Base-by-base conservation (phyloP, 2,797 vertebrate genomes). In the Aeoliscus strigatus region DNA sequence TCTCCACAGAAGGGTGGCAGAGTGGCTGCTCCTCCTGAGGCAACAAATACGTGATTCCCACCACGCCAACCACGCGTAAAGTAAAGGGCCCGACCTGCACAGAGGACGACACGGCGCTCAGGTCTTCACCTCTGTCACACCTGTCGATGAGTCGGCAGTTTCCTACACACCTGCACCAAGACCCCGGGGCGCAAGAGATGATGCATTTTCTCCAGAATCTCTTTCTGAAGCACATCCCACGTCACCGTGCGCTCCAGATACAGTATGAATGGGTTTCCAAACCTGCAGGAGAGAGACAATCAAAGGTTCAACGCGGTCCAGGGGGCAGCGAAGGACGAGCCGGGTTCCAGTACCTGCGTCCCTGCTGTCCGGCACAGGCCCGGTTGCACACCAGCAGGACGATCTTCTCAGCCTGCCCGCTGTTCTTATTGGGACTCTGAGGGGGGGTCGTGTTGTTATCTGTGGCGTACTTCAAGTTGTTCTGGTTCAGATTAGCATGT, bases 151-250 rank as follows among this genome's bases (percentile, higher is more conserved):
- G 24, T 25, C 6, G 6, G 24, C 24, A 9, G 5, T 25, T 25
- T 25, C 2, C 3, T 18, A 14, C 30, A 4, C 14, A 98, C 96
- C 93, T 98, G 94, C 41, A 94, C 79, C 58, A 90, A 90, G 39
- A 91, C 92, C 3, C 94, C 90, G 32, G 94, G 93, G 15, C 93
- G 90, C 73, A 96, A 73, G 46, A 93, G 87, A 70, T 94, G 94
- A 33, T 90, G 89, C 96, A 98, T 98, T 83, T 98, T 97, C 84
- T 97, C 95, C 79, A 99, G 71, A 56, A 99, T 97, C 26, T 96
- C 92, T 66, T 94, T 97, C 82, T 99, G 96, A 45, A 99, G 90
- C 1, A 92, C 73, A 53, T 97, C 94, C 96, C 96, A 99, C 0
- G 93, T 93, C 67, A 96, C 87, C 2, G 90, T 92, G 32, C 91